phyloP scores from a whole-genome alignment of 2,797 vertebrate genomes.

The Microchirus variegatus region DNA sequence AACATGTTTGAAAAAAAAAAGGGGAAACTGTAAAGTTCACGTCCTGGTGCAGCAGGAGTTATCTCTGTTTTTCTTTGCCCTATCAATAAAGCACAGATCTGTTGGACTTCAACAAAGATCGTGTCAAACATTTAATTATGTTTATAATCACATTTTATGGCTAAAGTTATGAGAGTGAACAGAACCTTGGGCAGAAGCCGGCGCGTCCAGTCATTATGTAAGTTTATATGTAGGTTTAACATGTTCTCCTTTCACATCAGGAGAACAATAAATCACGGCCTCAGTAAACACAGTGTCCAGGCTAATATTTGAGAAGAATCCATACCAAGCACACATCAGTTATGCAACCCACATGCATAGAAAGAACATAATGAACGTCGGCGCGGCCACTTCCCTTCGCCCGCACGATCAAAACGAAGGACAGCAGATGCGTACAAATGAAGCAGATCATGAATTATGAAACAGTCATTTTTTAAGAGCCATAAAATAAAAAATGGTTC shows the following conservation, averaged over 20 bases:
- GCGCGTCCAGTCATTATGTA: slow-evolving; percentile 39
- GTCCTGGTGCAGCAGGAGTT: neutral
- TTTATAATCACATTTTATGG: slow-evolving; percentile 32
- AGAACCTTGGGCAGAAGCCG: slow-evolving; percentile 8
- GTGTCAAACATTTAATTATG: slow-evolving; percentile 51
- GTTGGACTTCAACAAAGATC: neutral
- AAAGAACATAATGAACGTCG: slow-evolving; percentile 12
- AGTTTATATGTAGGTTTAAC: slow-evolving; percentile 49
- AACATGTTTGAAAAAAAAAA: neutral
- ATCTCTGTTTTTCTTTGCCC: neutral
- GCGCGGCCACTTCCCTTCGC: neutral
- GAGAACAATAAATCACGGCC: slow-evolving; percentile 27
- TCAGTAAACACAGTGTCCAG: slow-evolving; percentile 54
- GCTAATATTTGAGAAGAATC: slow-evolving; percentile 43
- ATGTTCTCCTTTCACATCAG: slow-evolving; percentile 20
- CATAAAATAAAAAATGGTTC: neutral
- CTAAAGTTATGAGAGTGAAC: slow-evolving; percentile 27
- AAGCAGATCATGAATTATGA: neutral
- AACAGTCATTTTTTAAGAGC: neutral
- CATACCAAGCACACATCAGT: slow-evolving; percentile 18
- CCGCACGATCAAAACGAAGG: slow-evolving; percentile 6
- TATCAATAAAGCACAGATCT: slow-evolving; percentile 4
- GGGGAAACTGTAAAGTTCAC: neutral
- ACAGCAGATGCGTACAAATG: neutral
- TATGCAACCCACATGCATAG: slow-evolving; percentile 34